Evolutionary conservation across 2,797 vertebrate genomes (phyloP), one percentile per base, ranked within the genome.

Genomic region (Heliangelus exortis): DNA sequence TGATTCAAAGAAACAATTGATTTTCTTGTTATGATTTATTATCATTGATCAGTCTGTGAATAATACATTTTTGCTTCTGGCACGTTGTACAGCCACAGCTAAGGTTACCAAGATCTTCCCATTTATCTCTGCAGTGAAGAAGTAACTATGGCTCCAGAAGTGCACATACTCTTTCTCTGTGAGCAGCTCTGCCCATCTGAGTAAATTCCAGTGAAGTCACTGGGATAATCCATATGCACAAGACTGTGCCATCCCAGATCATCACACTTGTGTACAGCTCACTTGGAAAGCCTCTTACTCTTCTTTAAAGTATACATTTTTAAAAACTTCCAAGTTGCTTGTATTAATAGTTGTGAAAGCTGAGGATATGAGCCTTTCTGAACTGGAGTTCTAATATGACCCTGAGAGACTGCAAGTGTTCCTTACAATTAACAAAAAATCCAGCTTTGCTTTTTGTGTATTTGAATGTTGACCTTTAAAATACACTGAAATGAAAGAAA

Each of bases 1-100:
- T 69, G 59, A 91, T 51, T 84, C 79, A 91, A 95, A 88, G 61
- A 94, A 93, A 74, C 22, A 69, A 91, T 90, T 84, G 69, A 86
- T 94, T 86, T 87, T 91, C 69, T 85, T 85, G 47, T 93, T 85
- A 78, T 81, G 84, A 96, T 95, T 95, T 90, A 93, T 95, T 87
- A 89, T 79, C 88, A 90, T 87, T 43, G 83, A 92, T 87, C 86
- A 93, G 66, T 39, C 47, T 68, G 78, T 2, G 4, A 93, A 75
- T 55, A 92, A 87, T 36, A 43, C 20, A 14, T 53, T 92, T 91
- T 87, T 91, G 34, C 71, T 93, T 85, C 89, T 76, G 73, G 79
- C 34, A 73, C 12, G 11, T 58, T 55, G 50, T 47, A 48, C n/a
- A 85, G 39, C 12, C 67, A 31, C 6, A 83, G 34, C 29, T 77